Percentiles rank a stretch among this genome's conserved stretches.
Evolutionary conservation across 2,113 vertebrate genomes (phyloP).

Genomic region (Nibea albiflora): DNA sequence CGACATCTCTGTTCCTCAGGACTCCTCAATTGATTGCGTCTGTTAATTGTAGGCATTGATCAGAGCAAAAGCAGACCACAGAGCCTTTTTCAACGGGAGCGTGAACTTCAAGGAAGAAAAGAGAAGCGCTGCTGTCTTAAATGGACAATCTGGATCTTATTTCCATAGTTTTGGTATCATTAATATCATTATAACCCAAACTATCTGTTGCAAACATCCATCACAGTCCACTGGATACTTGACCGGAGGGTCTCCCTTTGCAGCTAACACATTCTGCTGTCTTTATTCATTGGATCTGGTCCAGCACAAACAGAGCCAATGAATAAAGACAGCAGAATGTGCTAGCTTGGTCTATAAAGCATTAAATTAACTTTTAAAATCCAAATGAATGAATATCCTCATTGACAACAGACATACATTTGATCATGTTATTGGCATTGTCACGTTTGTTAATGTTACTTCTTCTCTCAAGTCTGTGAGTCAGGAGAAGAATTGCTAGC

Average conservation of each 20-base stretch:
- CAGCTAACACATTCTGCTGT: neutral
- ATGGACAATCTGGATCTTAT: neutral
- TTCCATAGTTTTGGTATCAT: neutral
- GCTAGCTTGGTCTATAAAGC: neutral
- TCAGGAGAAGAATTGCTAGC: neutral
- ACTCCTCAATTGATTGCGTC: slow-evolving; percentile 54
- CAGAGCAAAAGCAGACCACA: slow-evolving; percentile 42
- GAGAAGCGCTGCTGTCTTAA: slow-evolving; percentile 1
- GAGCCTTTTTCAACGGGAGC: slow-evolving; percentile 30
- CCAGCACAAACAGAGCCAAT: neutral
- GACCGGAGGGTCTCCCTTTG: neutral
- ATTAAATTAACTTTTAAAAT: neutral
- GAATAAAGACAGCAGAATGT: too few relatives aligned
- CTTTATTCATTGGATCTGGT: neutral
- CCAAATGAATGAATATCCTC: neutral
- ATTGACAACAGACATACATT: neutral
- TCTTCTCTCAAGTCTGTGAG: neutral
- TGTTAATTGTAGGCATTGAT: slow-evolving; percentile 78
- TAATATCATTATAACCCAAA: too few relatives aligned
- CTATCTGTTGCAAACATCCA: neutral
- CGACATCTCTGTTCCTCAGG: slow-evolving; percentile 47
- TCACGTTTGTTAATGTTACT: neutral
- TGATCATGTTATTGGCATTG: neutral
- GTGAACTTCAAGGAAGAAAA: slow-evolving; percentile 18
- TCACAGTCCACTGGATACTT: neutral